Evolutionary conservation across 1,140 invertebrate species (phyloP).

Genomic region (Sinonovacula constricta): DNA sequence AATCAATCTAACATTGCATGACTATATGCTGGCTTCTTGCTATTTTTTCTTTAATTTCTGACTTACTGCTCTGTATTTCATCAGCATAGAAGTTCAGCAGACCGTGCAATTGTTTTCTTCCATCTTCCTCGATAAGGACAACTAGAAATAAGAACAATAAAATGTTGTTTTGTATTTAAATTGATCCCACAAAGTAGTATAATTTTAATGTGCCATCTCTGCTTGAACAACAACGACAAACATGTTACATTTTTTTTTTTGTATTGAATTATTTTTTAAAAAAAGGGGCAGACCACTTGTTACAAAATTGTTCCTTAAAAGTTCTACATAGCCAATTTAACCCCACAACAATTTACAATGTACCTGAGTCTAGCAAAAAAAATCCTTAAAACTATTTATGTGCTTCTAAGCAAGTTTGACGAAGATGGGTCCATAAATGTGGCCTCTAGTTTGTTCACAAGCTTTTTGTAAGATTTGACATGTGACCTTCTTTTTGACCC

Average conservation of each 20-base stretch:
- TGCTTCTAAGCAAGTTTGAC: too few relatives aligned
- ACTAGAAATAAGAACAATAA: slow-evolving; percentile 15
- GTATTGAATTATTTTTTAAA: background rate
- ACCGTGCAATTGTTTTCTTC: slow-evolving; percentile 38
- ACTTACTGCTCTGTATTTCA: slow-evolving; percentile 42
- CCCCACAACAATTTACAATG: too few relatives aligned
- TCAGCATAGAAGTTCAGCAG: slow-evolving; percentile 47
- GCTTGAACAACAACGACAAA: too few relatives aligned
- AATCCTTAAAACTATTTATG: too few relatives aligned
- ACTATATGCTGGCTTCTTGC: background rate
- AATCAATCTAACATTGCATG: background rate
- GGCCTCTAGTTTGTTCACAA: background rate
- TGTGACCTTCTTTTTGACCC: background rate
- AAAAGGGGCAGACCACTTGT: background rate
- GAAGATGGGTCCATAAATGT: too few relatives aligned
- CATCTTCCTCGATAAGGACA: slow-evolving; percentile 25
- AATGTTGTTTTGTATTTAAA: background rate
- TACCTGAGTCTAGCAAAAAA: too few relatives aligned
- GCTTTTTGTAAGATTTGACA: background rate
- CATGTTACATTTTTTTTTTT: background rate
- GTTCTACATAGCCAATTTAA: too few relatives aligned
- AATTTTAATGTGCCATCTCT: too few relatives aligned
- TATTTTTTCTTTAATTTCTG: background rate
- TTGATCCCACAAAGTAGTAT: background rate
- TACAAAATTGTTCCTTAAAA: too few relatives aligned